Conservation (phyloP, 2,113 vertebrate genomes). For the Mionectes macconnelli region DNA sequence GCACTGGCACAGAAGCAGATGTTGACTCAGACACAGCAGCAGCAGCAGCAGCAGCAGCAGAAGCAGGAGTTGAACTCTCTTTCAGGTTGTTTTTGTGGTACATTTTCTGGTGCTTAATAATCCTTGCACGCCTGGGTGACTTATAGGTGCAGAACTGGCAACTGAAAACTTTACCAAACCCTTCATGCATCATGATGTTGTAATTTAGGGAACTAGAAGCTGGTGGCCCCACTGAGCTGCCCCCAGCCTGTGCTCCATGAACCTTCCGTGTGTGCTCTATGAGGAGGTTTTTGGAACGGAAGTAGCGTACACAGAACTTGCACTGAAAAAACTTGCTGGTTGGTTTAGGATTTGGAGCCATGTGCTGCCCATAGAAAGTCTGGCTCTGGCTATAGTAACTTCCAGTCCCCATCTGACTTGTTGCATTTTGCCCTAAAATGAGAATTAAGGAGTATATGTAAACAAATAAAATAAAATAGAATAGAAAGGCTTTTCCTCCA, state of each 20-base stretch:
- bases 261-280: slow-evolving; percentile 94
- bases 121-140: slow-evolving; percentile 89
- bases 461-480: slow-evolving; percentile 35
- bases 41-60: slow-evolving; percentile 30
- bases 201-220: slow-evolving; percentile 79
- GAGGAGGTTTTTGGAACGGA: slow-evolving; percentile 95
- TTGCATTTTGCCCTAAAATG: slow-evolving; percentile 84
- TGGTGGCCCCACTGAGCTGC: slow-evolving; percentile 67
- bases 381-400: slow-evolving; percentile 82
- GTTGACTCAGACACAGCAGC: slow-evolving; percentile 73
- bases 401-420: slow-evolving; percentile 78
- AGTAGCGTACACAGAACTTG: slow-evolving; percentile 98
- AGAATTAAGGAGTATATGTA: slow-evolving; percentile 49
- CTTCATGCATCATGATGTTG: slow-evolving; percentile 85
- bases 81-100: slow-evolving; percentile 85
- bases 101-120: slow-evolving; percentile 95
- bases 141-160: slow-evolving; percentile 97
- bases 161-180: slow-evolving; percentile 91
- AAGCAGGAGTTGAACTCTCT: slow-evolving; percentile 71
- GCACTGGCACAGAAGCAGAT: slow-evolving; percentile 72
- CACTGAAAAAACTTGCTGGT: slow-evolving; percentile 92
- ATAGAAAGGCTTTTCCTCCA: neutral
- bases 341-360: slow-evolving; percentile 82
- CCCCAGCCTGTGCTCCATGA: slow-evolving; percentile 83
- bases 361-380: slow-evolving; percentile 80